A percentile compares a stretch with the other conserved stretches of the same genome.
phyloP scores from a whole-genome alignment of 2,797 vertebrate species.

The Coregonus ussuriensis region DNA sequence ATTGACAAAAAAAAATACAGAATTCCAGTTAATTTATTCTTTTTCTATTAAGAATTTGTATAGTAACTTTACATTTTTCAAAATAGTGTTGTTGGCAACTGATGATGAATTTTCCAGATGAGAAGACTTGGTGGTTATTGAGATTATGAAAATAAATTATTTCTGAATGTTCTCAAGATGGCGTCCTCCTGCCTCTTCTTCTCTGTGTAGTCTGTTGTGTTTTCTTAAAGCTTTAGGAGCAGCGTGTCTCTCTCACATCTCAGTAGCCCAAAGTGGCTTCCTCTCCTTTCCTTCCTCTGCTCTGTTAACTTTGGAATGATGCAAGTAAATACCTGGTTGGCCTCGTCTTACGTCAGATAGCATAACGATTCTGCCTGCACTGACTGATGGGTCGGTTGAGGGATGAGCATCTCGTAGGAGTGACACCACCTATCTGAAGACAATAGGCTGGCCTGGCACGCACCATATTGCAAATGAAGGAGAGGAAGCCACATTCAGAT shows the following conservation, averaged over 20 bases:
- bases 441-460: too few relatives aligned
- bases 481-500: too few relatives aligned
- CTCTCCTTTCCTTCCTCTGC: background rate
- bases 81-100: constrained; percentile 98
- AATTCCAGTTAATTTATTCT: constrained; percentile 99
- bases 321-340: background rate
- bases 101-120: constrained; percentile 99
- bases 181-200: constrained; percentile 28
- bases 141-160: constrained; percentile 88
- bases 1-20: constrained; percentile 69
- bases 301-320: background rate
- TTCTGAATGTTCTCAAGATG: constrained; percentile 86
- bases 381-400: too few relatives aligned
- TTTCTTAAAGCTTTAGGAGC: background rate
- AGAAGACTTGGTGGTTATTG: constrained; percentile 78
- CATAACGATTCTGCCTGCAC: too few relatives aligned
- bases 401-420: too few relatives aligned
- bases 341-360: too few relatives aligned
- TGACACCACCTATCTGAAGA: too few relatives aligned
- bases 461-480: too few relatives aligned
- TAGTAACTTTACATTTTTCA: constrained; percentile 99
- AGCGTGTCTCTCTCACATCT: background rate
- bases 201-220: constrained; percentile 48
- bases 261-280: background rate
- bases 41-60: constrained; percentile 99